These are phyloP conservation scores for Podarcis muralis DNA, from an alignment of 2,113 vertebrate species.

Conservation along the genomic window DNA sequence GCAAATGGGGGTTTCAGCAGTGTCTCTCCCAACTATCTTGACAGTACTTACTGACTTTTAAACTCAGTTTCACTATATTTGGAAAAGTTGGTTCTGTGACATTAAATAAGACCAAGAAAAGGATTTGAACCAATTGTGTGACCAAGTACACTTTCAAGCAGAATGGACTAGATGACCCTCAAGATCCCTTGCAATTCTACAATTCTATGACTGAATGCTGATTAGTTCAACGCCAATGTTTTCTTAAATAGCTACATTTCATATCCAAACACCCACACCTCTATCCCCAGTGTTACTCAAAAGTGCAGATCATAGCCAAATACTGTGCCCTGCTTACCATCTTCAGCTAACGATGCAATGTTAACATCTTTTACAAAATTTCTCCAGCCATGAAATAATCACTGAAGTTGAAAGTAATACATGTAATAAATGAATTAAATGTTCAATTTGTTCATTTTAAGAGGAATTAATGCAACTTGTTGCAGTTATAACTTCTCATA, in stretches of 20 bases:
- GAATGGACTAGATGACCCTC: not conserved
- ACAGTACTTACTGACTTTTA: not conserved
- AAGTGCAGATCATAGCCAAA: not conserved
- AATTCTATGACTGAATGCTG: not conserved
- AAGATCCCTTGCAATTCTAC: too few relatives aligned
- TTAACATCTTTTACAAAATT: not conserved
- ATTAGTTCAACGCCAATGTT: not conserved
- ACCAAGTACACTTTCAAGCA: not conserved
- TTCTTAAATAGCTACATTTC: not conserved
- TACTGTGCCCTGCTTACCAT: not conserved
- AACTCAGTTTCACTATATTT: not conserved
- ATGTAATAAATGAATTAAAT: slow-evolving; percentile 4
- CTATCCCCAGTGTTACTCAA: not conserved
- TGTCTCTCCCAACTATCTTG: not conserved
- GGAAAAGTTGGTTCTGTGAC: not conserved
- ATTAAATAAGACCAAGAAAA: not conserved
- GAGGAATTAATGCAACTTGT: slow-evolving; percentile 52
- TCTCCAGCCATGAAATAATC: not conserved
- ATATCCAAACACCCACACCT: not conserved
- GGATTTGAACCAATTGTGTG: not conserved
- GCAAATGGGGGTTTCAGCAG: not conserved
- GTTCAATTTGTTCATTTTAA: slow-evolving; percentile 12
- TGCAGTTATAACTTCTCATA: slow-evolving; percentile 36
- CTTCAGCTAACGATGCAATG: not conserved
- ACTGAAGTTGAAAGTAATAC: not conserved